Evolutionary conservation across 2,888 invertebrate species (phyloP), one percentile per base, ranked within the genome.

Genomic region (Byasa hedistus): DNA sequence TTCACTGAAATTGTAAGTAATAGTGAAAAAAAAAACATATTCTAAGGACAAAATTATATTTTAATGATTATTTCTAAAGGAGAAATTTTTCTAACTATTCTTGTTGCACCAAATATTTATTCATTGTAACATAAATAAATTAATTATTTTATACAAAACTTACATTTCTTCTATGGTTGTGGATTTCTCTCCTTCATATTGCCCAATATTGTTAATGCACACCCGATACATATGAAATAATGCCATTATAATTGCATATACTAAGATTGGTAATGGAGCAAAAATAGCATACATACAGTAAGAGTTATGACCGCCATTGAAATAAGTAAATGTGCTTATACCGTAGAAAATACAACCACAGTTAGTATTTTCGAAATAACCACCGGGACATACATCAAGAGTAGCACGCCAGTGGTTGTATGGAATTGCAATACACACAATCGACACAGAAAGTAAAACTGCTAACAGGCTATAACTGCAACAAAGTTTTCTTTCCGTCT

Each of bases 311-410:
- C 95, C 95, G 57, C 95, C 95, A 81, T 90, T 93, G 74, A 95
- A 95, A 73, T 92, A 92, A 55, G 92, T 93, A 63, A 86, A 92
- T 21, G 94, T 94, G 73, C 93, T 93, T 64, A 92, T 84, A 2
- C 94, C 95, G 78, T 93, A 94, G 52, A 95, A 86, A 73, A 95
- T 94, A 74, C 95, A 95, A 55, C 95, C 95, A 75, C 95, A 95
- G 75, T 94, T 95, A 5, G 92, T 92, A 72, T 94, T 94, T 69
- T 91, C 91, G 3, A 91, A 80, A 76, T 86, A 89, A 57, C 91
- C 91, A 1, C 90, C 89, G 1, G 93, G 92, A 72, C 95, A 95
- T 57, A 94, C 93, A 75, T 95, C 94, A 3, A 95, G 83, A 0
- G 95, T 95, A 22, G 91, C 88, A 58, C 92, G 92, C 95, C 95